Percentiles rank a stretch among this genome's conserved stretches.
Evolutionary conservation across 1,140 invertebrate genomes (phyloP).

Genomic region (Eupeodes corollae): DNA sequence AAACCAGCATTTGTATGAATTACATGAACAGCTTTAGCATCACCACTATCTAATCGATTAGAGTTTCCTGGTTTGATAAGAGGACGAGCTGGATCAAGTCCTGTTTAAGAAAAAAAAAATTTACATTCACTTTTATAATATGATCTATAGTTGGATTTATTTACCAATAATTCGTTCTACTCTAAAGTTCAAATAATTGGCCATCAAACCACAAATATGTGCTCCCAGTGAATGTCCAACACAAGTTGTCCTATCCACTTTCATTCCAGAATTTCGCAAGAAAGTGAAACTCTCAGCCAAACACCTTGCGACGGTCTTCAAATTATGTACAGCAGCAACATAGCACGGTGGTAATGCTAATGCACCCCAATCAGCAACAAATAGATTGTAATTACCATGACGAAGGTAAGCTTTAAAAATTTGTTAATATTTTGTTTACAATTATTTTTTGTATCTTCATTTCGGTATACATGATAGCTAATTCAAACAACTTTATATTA

Average conservation of each 20-base stretch:
- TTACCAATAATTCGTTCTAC: slow-evolving; percentile 54
- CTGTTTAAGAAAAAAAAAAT: slow-evolving; percentile 29
- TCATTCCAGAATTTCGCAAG: slow-evolving; percentile 46
- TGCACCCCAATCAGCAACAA: slow-evolving; percentile 58
- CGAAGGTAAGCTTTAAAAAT: slow-evolving; percentile 47
- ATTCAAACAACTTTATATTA: no score
- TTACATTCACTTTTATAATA: not conserved
- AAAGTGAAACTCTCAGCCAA: slow-evolving; percentile 34
- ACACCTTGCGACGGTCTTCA: slow-evolving; percentile 41
- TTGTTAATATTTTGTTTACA: not conserved
- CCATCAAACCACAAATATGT: slow-evolving; percentile 58
- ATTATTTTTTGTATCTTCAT: not conserved
- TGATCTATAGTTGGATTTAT: slow-evolving; percentile 15
- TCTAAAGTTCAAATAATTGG: slow-evolving; percentile 49
- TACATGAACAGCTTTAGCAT: slow-evolving; percentile 64
- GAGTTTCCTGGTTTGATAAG: slow-evolving; percentile 50
- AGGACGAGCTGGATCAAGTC: slow-evolving; percentile 57
- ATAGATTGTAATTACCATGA: slow-evolving; percentile 61
- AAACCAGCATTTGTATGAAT: slow-evolving; percentile 69
- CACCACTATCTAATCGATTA: slow-evolving; percentile 53
- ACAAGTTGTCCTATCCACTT: slow-evolving; percentile 47
- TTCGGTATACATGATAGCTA: not conserved
- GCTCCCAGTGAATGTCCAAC: slow-evolving; percentile 56
- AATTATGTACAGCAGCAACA: slow-evolving; percentile 38
- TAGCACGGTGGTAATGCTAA: slow-evolving; percentile 43